Evolutionary conservation across 2,888 invertebrate genomes (phyloP).

Genomic region (Drosophila colorata): DNA sequence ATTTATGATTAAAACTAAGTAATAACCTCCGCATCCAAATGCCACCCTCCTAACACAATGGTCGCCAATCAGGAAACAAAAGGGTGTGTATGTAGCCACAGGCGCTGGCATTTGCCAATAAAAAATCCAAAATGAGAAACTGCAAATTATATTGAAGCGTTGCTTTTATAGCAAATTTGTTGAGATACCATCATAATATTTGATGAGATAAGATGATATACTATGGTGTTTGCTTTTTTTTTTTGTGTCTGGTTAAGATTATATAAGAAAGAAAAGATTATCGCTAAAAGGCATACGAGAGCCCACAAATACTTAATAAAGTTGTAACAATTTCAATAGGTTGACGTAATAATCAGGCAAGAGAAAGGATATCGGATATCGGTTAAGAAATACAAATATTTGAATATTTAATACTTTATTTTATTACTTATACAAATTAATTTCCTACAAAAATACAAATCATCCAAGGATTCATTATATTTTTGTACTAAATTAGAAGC

Average conservation of each 20-base stretch:
- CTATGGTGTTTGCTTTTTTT: background rate
- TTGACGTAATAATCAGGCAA: too few relatives aligned
- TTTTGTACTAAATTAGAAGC: too few relatives aligned
- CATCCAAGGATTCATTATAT: too few relatives aligned
- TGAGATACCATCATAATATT: constrained; percentile 20
- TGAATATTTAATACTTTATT: too few relatives aligned
- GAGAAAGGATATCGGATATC: background rate
- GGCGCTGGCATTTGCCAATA: constrained; percentile 19
- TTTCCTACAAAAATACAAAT: too few relatives aligned
- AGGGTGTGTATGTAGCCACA: constrained; percentile 5
- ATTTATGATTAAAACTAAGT: constrained; percentile 69
- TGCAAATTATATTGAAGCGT: constrained; percentile 44
- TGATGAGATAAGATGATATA: constrained; percentile 9
- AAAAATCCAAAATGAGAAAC: constrained; percentile 31
- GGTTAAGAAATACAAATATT: too few relatives aligned
- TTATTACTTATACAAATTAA: too few relatives aligned
- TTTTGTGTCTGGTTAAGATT: constrained; percentile 15
- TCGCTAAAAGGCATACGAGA: background rate
- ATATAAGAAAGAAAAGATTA: background rate
- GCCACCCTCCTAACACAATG: constrained; percentile 5
- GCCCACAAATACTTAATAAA: background rate
- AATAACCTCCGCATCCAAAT: constrained; percentile 39
- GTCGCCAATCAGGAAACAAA: constrained; percentile 8
- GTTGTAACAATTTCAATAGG: background rate
- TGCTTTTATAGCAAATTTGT: constrained; percentile 35